Base-by-base conservation (phyloP, 2,888 invertebrate species). In the Mellilla xanthometata region DNA sequence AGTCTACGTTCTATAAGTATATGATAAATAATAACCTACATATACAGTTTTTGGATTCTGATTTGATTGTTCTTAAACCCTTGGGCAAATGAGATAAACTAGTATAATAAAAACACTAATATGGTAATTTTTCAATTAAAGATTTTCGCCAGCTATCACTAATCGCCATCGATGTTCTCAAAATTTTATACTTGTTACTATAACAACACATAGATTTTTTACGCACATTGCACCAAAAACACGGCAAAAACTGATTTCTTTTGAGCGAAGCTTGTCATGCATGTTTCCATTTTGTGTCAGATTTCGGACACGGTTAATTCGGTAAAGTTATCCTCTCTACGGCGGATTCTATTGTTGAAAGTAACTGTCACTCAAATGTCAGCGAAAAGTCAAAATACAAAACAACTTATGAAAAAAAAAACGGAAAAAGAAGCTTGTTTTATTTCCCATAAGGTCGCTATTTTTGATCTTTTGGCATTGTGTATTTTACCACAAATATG, bases 301-400 rank as follows among this genome's bases (percentile, higher is more conserved):
- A 72, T 68, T 76, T 80, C 73, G 58, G 81, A 76, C 79, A 74
- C 81, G 71, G 72, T 64, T 77, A 75, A 80, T 79, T n/a, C n/a
- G n/a, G n/a, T n/a, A n/a, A n/a, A n/a, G n/a, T n/a, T n/a, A n/a
- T n/a, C n/a, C n/a, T n/a, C n/a, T n/a, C n/a, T n/a, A n/a, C n/a
- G n/a, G n/a, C n/a, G n/a, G n/a, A n/a, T n/a, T 73, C 71, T 70
- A 52, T 68, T 71, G 83, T 76, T 83, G 84, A 86, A 86, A 84
- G 78, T 68, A 74, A 73, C 75, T 83, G 88, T 89, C 89, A 85
- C 74, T 87, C 88, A 88, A 79, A 74, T 69, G 88, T 88, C 87
- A 81, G 36, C 41, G 74, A 84, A 81, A 66, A 79, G 72, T 67
- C 68, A 68, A 65, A 68, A 66, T 60, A 55, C 57, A 46, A 54